Evolutionary conservation across 2,888 invertebrate species (phyloP).

Genomic region (Andricus curvator): DNA sequence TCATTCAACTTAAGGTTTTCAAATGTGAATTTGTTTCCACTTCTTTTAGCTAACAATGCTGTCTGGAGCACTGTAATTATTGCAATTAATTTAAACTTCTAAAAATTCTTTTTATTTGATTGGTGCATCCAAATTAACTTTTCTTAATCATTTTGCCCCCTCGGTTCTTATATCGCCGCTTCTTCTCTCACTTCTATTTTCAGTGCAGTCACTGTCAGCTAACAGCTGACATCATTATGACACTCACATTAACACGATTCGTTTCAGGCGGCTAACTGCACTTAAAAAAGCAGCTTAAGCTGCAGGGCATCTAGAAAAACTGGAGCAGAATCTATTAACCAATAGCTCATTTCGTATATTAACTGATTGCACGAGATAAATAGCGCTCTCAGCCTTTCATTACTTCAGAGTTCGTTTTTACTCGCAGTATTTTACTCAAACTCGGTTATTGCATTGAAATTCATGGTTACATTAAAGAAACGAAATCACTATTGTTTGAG

Average conservation of each 20-base stretch:
- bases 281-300: not conserved
- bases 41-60: too few relatives aligned
- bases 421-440: not conserved
- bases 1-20: too few relatives aligned
- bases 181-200: not conserved
- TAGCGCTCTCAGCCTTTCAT: constrained; percentile 12
- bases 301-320: not conserved
- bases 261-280: not conserved
- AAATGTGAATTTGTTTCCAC: too few relatives aligned
- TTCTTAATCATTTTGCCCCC: not conserved
- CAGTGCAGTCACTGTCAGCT: not conserved
- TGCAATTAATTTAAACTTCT: too few relatives aligned
- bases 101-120: not conserved
- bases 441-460: not conserved
- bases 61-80: too few relatives aligned
- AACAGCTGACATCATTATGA: constrained; percentile 11
- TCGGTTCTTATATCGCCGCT: not conserved
- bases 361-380: not conserved
- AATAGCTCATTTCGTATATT: not conserved
- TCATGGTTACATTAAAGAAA: not conserved
- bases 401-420: not conserved
- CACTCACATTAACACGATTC: not conserved
- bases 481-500: not conserved
- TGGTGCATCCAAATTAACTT: not conserved
- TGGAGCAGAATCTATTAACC: not conserved